Evolutionary conservation across 2,797 vertebrate species (phyloP), one percentile per base, ranked within the genome.

Genomic region (Mionectes olivaceus): DNA sequence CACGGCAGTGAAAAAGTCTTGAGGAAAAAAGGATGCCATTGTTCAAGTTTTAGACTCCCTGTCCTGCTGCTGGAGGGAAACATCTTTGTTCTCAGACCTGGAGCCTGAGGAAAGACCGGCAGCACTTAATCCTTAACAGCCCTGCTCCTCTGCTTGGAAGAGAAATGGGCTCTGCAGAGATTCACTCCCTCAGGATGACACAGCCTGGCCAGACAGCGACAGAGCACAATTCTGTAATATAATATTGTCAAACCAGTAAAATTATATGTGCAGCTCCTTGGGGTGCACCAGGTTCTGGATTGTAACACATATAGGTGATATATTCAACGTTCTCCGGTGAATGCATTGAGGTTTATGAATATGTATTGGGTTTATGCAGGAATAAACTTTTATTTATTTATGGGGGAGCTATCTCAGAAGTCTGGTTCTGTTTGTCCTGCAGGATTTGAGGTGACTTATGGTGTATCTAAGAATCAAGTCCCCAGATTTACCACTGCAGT

Each of bases 1-100:
- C 5, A 15, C 27, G 30, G 41, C 33, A 80, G 47, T 53, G 83
- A 63, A 79, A 65, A 93, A 78, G 67, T 86, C 74, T 60, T 47
- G 37, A 3, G 4, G 77, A 10, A 28, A 87, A 83, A 69, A 70
- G 47, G 50, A 37, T 90, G 70, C 32, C 59, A n/a, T 89, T 84
- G 22, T 61, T 82, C 17, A 30, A 70, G 49, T 93, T 89, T 70
- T 78, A 79, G 44, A 35, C 59, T 93, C 44, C 41, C 65, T 76
- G 41, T 67, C 27, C 74, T 89, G 63, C 59, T 79, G 88, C 92
- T 87, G 86, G 39, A 67, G 47, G 55, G 88, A 76, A 68, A 39
- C 10, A 23, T 56, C 83, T 95, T 88, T 95, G 77, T 87, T 90
- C 86, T 63, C 74, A 70, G 56, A 46, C 35, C 80, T 93, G 61